These are phyloP conservation scores for Tipula confusa DNA, from an alignment of 2,888 invertebrate genomes.

Conservation along the genomic window DNA sequence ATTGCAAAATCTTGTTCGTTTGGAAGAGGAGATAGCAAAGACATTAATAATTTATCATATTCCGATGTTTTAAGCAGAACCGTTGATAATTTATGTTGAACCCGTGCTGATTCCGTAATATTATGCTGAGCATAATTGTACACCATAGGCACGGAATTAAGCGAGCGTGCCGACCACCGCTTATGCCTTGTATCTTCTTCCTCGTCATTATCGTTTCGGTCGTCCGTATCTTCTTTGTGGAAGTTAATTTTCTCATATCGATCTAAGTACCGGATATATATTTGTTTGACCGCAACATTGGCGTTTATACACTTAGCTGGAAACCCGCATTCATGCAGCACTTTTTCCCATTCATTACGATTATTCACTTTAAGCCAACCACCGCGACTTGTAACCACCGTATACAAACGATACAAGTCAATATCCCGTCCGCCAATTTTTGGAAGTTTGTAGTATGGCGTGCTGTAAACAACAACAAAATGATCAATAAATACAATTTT, in stretches of 20 bases:
- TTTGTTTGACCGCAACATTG: constrained; percentile 75
- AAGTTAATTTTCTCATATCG: constrained; percentile 88
- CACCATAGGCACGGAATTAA: constrained; percentile 65
- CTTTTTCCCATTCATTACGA: constrained; percentile 81
- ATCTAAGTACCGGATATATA: constrained; percentile 75
- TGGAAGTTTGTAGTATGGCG: constrained; percentile 58
- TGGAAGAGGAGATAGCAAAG: constrained; percentile 90
- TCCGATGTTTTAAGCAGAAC: constrained; percentile 66
- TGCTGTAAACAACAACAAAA: constrained; percentile 54
- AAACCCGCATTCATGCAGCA: constrained; percentile 69
- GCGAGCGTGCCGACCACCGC: constrained; percentile 59
- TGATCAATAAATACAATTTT: too few species aligned
- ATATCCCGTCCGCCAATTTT: constrained; percentile 85
- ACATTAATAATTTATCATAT: constrained; percentile 82
- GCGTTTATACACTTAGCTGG: constrained; percentile 86
- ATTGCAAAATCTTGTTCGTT: constrained; percentile 99
- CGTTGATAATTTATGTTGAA: constrained; percentile 63
- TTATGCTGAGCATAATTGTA: constrained; percentile 77
- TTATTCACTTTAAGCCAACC: constrained; percentile 95
- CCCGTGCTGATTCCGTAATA: constrained; percentile 60
- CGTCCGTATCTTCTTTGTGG: constrained; percentile 83
- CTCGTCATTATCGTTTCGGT: constrained; percentile 67
- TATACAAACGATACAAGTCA: constrained; percentile 88
- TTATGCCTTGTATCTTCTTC: constrained; percentile 73
- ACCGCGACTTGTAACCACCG: constrained; percentile 84